Base-by-base conservation (phyloP, 2,797 vertebrate species). In the Cichlasoma orientale region DNA sequence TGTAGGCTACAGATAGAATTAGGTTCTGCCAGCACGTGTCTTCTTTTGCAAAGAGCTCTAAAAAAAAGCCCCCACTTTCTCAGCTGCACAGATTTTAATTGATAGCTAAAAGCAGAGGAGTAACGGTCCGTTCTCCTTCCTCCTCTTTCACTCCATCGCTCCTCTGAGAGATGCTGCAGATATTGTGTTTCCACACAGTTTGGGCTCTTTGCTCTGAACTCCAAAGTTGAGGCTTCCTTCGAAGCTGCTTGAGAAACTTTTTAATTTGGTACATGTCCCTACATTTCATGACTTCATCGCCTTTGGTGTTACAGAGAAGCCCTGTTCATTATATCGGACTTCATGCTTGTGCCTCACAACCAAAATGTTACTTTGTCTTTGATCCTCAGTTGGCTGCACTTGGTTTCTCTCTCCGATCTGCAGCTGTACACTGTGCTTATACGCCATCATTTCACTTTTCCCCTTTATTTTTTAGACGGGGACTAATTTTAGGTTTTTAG, bases 311-410 rank as follows among this genome's bases (percentile, higher is more conserved):
- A 11, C 61, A 58, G 44, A 47, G 63, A 70, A 70, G 52, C 2
- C 14, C 63, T 29, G 0, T 47, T 66, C 29, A 68, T 73, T 21
- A 18, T 68, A 18, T 44, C 14, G 1, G 59, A 56, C 25, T 38
- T 7, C 38, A 16, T 16, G 23, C 38, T 38, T 41, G 41, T 23
- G 54, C 59, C 54, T 75, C 55, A 3, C 36, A 0, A 57, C 23
- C 19, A 50, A 25, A 77, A 44, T 36, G 14, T 36, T 56, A 2
- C 44, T 66, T 27, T 61, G 19, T 66, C 53, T 66, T 55, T 66
- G 59, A 47, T 66, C 53, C 21, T 66, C 27, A 16, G 18, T 16
- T 0, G 0, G 38, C 1, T 56, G 16, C 19, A 27, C 38, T 21
- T 9, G n/a, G 44, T 68, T 77, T 23, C 54, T 16, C 16, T 21